phyloP scores from a whole-genome alignment of 2,888 invertebrate species.

The Archaeoteleia sp. region DNA sequence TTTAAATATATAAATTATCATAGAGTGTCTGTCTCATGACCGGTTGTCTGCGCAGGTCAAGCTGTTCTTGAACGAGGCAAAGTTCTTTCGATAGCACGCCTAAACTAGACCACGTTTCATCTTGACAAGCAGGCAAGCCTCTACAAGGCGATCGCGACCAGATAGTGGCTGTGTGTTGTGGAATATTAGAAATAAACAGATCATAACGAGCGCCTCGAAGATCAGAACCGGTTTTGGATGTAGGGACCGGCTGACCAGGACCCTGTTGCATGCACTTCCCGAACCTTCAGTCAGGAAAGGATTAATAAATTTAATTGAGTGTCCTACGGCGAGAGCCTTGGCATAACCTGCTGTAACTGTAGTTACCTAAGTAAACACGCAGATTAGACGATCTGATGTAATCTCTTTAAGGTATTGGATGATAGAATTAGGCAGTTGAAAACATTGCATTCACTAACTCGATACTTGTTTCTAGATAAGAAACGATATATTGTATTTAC shows the following conservation, averaged over 20 bases:
- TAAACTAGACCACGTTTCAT: conserved; percentile 29
- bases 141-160: conserved; percentile 30
- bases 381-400: conserved; percentile 44
- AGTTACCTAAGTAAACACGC: conserved; percentile 37
- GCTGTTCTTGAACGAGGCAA: conserved; percentile 28
- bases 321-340: conserved; percentile 43
- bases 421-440: conserved; percentile 41
- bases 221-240: conserved; percentile 37
- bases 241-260: conserved; percentile 30
- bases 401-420: conserved; percentile 21
- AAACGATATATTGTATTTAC: too few species aligned
- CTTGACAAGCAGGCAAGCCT: conserved; percentile 45
- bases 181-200: conserved; percentile 51
- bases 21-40: conserved; percentile 26
- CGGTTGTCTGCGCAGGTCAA: conserved; percentile 24
- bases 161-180: conserved; percentile 37
- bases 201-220: conserved; percentile 46
- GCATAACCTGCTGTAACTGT: conserved; percentile 42
- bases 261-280: conserved; percentile 36
- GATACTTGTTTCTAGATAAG: too few species aligned
- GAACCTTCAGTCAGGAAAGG: conserved; percentile 49
- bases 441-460: conserved; percentile 4
- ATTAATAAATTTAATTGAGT: conserved; percentile 52
- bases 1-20: conserved; percentile 29
- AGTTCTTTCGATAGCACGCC: conserved; percentile 31